Conservation (phyloP, 2,113 vertebrate species). For the Piprites chloris region DNA sequence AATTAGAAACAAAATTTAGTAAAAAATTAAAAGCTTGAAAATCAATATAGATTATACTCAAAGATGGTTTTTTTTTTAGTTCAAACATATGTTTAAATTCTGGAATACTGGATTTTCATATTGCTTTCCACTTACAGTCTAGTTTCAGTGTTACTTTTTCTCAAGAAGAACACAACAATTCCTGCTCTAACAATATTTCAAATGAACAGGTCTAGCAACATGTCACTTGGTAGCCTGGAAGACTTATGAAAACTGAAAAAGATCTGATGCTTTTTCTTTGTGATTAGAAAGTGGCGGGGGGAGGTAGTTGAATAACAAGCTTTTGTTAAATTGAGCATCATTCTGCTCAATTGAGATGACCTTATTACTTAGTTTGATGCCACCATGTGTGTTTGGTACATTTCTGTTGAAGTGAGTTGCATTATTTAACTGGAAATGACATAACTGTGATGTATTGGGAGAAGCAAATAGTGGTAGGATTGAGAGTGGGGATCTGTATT, state of each 20-base stretch:
- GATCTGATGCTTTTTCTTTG: neutral
- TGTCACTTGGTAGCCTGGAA: neutral
- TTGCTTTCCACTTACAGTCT: neutral
- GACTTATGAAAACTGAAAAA: neutral
- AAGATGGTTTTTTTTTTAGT: neutral
- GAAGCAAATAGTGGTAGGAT: neutral
- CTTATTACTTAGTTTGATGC: neutral
- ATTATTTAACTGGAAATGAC: neutral
- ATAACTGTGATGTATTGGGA: neutral
- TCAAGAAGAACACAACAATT: neutral
- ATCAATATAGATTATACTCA: neutral
- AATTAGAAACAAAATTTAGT: neutral
- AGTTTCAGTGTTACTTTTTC: neutral
- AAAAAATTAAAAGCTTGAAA: neutral
- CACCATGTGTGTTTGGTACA: neutral
- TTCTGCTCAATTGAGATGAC: neutral
- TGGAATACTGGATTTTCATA: neutral
- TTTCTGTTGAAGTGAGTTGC: neutral
- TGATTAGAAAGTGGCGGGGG: fast-evolving
- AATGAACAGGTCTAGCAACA: neutral
- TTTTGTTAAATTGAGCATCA: neutral
- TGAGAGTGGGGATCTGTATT: neutral
- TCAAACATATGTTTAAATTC: neutral
- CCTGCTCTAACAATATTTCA: neutral
- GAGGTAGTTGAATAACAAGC: neutral